phyloP scores from a whole-genome alignment of 2,888 invertebrate species.

The Ormyrus thymus region DNA sequence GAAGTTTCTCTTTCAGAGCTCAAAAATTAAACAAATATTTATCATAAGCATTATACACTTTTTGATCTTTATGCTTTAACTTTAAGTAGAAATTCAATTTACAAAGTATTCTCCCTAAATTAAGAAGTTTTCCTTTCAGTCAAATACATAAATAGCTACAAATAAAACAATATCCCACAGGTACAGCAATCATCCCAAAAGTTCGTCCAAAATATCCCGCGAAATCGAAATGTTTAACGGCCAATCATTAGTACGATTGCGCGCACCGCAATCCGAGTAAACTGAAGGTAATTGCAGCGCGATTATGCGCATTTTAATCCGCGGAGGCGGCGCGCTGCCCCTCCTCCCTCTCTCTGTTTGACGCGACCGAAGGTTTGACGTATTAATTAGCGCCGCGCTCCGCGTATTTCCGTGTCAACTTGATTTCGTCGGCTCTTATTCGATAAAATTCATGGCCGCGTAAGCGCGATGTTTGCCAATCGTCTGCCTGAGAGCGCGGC shows the following conservation, averaged over 20 bases:
- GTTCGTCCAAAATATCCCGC: too few relatives aligned
- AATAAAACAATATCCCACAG: too few relatives aligned
- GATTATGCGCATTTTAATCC: constrained; percentile 52
- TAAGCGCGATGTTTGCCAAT: constrained; percentile 37
- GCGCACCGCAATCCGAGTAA: constrained; percentile 26
- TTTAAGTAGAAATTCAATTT: too few relatives aligned
- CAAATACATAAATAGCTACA: too few relatives aligned
- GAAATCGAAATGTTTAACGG: constrained; percentile 11
- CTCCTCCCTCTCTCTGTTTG: constrained; percentile 26
- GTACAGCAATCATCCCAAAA: too few relatives aligned
- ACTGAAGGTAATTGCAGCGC: constrained; percentile 60
- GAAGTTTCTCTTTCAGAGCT: too few relatives aligned
- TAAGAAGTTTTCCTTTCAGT: too few relatives aligned
- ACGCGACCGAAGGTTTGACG: constrained; percentile 49
- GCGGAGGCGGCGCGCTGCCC: not conserved
- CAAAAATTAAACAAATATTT: too few relatives aligned
- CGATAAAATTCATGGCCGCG: constrained; percentile 39
- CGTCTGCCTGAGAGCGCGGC: constrained; percentile 12
- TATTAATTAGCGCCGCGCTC: constrained; percentile 50
- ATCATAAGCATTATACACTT: too few relatives aligned
- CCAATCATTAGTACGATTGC: constrained; percentile 32
- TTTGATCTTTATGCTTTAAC: too few relatives aligned
- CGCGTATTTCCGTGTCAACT: constrained; percentile 40
- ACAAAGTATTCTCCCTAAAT: too few relatives aligned
- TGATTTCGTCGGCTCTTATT: constrained; percentile 44